Conservation (phyloP, 92 coral and sea anemone genomes). For the Actinernus sp. region DNA sequence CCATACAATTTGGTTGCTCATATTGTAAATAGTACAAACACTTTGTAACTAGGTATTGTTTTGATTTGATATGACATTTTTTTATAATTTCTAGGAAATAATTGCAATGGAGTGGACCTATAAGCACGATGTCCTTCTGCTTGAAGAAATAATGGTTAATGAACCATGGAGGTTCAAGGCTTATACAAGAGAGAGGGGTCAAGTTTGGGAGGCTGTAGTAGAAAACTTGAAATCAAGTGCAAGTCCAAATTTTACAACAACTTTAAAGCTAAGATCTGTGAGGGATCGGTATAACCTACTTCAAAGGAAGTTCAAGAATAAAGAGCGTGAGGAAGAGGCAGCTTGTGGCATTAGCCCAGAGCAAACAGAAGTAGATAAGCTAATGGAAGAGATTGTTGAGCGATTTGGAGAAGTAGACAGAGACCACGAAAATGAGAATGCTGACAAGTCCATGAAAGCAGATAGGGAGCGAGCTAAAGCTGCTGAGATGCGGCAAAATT, state of each 20-base stretch:
- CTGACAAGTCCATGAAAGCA: background rate
- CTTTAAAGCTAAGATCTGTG: constrained; percentile 22
- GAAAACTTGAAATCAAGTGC: constrained; percentile 2
- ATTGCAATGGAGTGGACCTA: constrained; percentile 17
- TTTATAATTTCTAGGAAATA: no score
- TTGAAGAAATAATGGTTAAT: constrained; percentile 6
- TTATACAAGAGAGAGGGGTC: constrained; percentile 13
- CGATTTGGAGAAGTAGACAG: constrained; percentile 22
- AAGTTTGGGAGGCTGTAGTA: background rate
- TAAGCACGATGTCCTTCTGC: constrained; percentile 2
- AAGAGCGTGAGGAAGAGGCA: constrained; percentile 45
- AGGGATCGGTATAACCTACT: constrained; percentile 29
- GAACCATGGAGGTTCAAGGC: constrained; percentile 6
- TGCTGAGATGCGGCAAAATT: constrained; percentile 27
- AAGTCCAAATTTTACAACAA: background rate
- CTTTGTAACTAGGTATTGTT: no score
- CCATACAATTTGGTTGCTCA: no score
- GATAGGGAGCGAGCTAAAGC: constrained; percentile 25
- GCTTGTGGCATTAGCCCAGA: constrained; percentile 36
- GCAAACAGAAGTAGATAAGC: constrained; percentile 13
- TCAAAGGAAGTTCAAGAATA: constrained; percentile 9
- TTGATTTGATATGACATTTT: no score
- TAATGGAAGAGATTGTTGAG: constrained; percentile 23
- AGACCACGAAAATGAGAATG: constrained; percentile 2
- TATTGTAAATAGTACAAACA: no score